Conservation (phyloP, 2,113 vertebrate species). For the Zosterops japonicus region DNA sequence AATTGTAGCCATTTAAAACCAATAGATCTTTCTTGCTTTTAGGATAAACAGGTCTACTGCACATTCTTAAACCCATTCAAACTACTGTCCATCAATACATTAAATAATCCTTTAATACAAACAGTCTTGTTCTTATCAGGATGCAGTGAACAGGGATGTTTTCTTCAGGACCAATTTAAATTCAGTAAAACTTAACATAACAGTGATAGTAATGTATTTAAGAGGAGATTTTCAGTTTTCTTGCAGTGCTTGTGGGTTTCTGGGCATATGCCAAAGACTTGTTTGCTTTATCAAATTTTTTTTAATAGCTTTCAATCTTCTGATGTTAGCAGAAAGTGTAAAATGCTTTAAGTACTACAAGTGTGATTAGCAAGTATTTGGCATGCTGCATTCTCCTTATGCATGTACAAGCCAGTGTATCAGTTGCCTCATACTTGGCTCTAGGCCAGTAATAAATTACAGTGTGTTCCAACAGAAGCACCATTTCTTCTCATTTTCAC, state of each 20-base stretch:
- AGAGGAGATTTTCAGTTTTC: not conserved
- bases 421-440: not conserved
- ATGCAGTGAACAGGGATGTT: not conserved
- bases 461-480: not conserved
- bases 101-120: not conserved
- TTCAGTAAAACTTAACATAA: not conserved
- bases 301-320: not conserved
- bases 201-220: not conserved
- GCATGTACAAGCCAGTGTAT: not conserved
- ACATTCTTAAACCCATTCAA: constrained; percentile 13
- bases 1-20: constrained; percentile 7
- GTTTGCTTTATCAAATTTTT: not conserved
- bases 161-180: constrained; percentile 12
- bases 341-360: not conserved
- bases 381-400: not conserved
- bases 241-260: not conserved
- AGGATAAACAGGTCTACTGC: not conserved
- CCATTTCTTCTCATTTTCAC: not conserved
- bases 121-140: not conserved
- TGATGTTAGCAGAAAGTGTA: not conserved
- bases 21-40: constrained; percentile 1
- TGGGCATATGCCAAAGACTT: not conserved
- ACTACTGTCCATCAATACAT: not conserved
- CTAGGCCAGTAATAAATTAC: not conserved
- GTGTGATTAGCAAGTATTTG: not conserved